Base-by-base conservation (phyloP, 1,140 invertebrate species). In the Saccostrea echinata region DNA sequence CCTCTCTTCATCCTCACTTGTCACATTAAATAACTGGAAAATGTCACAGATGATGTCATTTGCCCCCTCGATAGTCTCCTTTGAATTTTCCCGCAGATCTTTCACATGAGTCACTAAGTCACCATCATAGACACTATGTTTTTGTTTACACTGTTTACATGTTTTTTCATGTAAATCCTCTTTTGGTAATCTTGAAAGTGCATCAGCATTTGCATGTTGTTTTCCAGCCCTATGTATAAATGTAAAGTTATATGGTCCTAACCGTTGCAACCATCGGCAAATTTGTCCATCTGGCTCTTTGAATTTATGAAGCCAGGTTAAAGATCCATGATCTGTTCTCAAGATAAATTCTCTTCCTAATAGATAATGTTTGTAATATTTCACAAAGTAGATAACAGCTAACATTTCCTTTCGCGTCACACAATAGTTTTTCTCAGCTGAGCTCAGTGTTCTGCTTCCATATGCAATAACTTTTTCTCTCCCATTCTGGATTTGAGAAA, bases 401-500 rank as follows among this genome's bases (percentile, higher is more conserved):
- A 64, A 11, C 61, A 64, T 64, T 11, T 64, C 61, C 11, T 64
- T 64, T 4, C 61, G 2, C 18, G 61, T 64, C 18, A 64, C 61
- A 27, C 61, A 64, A 64, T 64, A 64, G 24, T 64, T 64, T 9
- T 64, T 64, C 61, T 64, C 61, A 3, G 61, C 61, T n/a, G 61
- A 64, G 9, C 24, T 64, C 1, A 64, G 24, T 3, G 61, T 64
- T 21, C 61, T 1, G 9, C 61, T 64, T n/a, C 18, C 61, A 27
- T 64, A 64, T 3, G 61, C 61, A n/a, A 64, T 64, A 64, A 64
- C n/a, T 27, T 11, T 64, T 64, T 64, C 24, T 27, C 61, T 64
- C 9, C 61, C 61, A 13, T 92, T 90, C 80, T 92, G 84, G 51
- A 89, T 64, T 89, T 94, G 92, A 12, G 90, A 90, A 53, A 94